These are phyloP conservation scores for Lethenteron reissneri DNA, from an alignment of 2,113 vertebrate species.

Conservation along the genomic window DNA sequence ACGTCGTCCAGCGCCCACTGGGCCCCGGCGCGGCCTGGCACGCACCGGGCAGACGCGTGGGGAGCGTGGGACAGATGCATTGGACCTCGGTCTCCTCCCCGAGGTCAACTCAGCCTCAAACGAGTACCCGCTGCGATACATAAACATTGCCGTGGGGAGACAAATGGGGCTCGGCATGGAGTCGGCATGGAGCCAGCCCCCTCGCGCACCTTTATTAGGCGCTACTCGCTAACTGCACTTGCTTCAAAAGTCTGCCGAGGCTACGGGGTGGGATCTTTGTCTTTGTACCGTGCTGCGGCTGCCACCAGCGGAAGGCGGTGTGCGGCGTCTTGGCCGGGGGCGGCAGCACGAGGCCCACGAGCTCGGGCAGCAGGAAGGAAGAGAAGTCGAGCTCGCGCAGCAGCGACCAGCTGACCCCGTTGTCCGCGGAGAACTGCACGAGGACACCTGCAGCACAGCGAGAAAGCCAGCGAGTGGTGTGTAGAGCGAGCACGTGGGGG, in stretches of 20 bases:
- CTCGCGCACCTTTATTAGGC: too few species aligned
- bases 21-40: conserved; percentile 60
- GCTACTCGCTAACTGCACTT: too few species aligned
- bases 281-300: conserved; percentile 57
- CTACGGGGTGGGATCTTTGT: background rate
- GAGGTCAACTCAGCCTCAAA: too few species aligned
- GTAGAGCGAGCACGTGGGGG: too few species aligned
- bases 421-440: conserved; percentile 77
- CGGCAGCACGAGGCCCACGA: conserved; percentile 73
- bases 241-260: too few species aligned
- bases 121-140: too few species aligned
- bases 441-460: conserved; percentile 38
- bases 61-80: background rate
- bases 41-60: background rate
- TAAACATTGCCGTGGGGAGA: too few species aligned
- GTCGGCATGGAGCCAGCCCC: too few species aligned
- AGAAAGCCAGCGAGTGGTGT: background rate
- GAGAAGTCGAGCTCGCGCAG: conserved; percentile 71
- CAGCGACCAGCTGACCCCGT: conserved; percentile 68
- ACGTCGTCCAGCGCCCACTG: conserved; percentile 90
- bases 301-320: conserved; percentile 91
- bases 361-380: conserved; percentile 72
- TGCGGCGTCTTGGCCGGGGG: conserved; percentile 54
- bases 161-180: too few species aligned
- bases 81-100: too few species aligned